A percentile compares a stretch with the other conserved stretches of the same genome.
phyloP scores from a whole-genome alignment of 2,888 invertebrate species.

The Thera britannica region DNA sequence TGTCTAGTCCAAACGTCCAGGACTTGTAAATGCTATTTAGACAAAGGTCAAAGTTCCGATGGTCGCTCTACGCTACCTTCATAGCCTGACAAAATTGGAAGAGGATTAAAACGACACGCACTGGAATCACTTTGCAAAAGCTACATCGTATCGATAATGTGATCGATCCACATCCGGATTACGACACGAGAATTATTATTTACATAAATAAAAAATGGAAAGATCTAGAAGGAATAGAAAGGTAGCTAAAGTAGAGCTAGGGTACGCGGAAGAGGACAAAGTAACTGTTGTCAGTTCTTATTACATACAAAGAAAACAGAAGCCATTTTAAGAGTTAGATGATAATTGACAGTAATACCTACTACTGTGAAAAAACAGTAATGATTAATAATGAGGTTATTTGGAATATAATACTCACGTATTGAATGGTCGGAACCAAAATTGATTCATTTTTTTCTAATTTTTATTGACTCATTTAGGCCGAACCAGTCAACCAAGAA shows the following conservation, averaged over 20 bases:
- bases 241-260: slow-evolving; percentile 2
- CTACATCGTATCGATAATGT: slow-evolving; percentile 39
- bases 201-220: slow-evolving; percentile 1
- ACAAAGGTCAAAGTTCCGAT: too few relatives aligned
- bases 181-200: slow-evolving; percentile 19
- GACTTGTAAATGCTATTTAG: background rate
- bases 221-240: slow-evolving; percentile 28
- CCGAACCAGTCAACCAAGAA: too few relatives aligned
- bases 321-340: background rate
- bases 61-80: slow-evolving; percentile 19
- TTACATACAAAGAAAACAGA: slow-evolving; percentile 9
- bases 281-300: slow-evolving; percentile 17
- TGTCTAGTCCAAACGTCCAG: too few relatives aligned
- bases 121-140: slow-evolving; percentile 45
- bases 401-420: too few relatives aligned
- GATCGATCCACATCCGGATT: slow-evolving; percentile 43
- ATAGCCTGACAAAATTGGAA: slow-evolving; percentile 32
- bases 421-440: too few relatives aligned
- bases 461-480: too few relatives aligned
- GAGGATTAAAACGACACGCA: slow-evolving; percentile 37
- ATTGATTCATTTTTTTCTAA: too few relatives aligned
- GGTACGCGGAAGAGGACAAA: slow-evolving; percentile 18
- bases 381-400: background rate
- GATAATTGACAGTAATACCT: background rate
- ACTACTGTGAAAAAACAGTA: background rate